Evolutionary conservation across 2,113 vertebrate species (phyloP), one percentile per base, ranked within the genome.

Genomic region (Bostrychus sinensis): DNA sequence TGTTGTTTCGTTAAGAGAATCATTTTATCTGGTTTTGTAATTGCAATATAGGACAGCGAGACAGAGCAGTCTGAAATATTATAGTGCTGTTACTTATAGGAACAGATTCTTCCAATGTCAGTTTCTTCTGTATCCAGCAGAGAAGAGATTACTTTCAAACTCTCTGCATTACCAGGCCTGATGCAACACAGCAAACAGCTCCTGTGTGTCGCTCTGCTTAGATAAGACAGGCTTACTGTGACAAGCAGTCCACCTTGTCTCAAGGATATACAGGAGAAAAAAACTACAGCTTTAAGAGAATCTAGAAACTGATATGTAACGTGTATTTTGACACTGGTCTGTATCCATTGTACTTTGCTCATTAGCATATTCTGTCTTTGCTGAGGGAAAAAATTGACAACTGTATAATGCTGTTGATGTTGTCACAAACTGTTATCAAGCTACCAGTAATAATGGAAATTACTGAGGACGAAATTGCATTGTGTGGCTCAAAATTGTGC

Each of bases 101-200:
- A 45, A 17, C 42, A 48, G 23, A 30, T 61, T 77, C 56, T 66
- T 62, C 59, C 45, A 62, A 36, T 72, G 20, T 50, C 58, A 22
- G 16, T 22, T 26, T 61, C 22, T 45, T 68, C 51, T 66, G 11
- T 56, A 59, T 68, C 28, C 63, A 63, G 48, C 61, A 34, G 67
- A 66, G 66, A 51, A 62, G 45, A 75, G 77, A 81, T 77, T 70
- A 76, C 50, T 38, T 71, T 77, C 75, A 70, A 58, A 34, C 23
- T 37, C 43, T 63, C 48, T 13, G 56, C 61, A 56, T 57, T 66
- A 61, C 48, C 17, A 39, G 46, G 56, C 39, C 66, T 66, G 39
- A 80, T 71, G 72, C 74, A 73, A 69, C 69, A 39, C 70, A 66
- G 60, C 60, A 66, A 80, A 82, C 62, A 83, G 72, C 54, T 62